Percentiles rank a stretch among this genome's conserved stretches.
phyloP scores from a whole-genome alignment of 2,113 vertebrate species.

The Sapajus apella region DNA sequence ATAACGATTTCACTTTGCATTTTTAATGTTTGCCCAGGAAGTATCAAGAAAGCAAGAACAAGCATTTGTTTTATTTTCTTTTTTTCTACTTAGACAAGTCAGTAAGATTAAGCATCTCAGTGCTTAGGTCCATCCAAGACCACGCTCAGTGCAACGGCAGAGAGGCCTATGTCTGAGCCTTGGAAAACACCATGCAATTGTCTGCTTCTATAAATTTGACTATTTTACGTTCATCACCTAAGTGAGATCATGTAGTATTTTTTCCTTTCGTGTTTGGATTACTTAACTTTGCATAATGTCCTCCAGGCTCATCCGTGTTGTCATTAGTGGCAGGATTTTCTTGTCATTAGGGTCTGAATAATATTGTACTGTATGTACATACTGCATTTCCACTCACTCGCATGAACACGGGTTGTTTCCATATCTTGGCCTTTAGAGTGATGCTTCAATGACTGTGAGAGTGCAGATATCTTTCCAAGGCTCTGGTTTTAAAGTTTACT shows the following conservation, averaged over 20 bases:
- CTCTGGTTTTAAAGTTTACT: neutral
- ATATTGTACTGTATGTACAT: rapidly evolving
- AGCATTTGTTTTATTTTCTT: neutral
- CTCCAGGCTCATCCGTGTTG: too few relatives aligned
- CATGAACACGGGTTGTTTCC: rapidly evolving
- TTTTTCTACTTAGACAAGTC: neutral
- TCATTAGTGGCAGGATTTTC: too few relatives aligned
- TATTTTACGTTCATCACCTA: neutral
- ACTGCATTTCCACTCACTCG: too few relatives aligned
- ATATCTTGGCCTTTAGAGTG: too few relatives aligned
- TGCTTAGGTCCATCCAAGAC: rapidly evolving
- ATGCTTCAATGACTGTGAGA: too few relatives aligned
- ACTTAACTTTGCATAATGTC: neutral
- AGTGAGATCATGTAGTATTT: neutral
- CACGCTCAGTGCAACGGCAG: rapidly evolving
- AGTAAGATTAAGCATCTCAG: rapidly evolving
- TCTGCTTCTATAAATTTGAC: neutral
- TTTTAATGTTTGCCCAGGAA: conserved; percentile 24
- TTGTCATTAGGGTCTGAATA: neutral
- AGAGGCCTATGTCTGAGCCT: neutral
- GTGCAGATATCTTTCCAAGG: neutral
- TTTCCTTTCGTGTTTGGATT: neutral
- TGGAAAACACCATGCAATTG: neutral
- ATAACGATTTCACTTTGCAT: neutral
- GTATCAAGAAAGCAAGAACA: neutral